Base-by-base conservation (phyloP, 2,113 vertebrate genomes). In the Gallinago paraguaiae region DNA sequence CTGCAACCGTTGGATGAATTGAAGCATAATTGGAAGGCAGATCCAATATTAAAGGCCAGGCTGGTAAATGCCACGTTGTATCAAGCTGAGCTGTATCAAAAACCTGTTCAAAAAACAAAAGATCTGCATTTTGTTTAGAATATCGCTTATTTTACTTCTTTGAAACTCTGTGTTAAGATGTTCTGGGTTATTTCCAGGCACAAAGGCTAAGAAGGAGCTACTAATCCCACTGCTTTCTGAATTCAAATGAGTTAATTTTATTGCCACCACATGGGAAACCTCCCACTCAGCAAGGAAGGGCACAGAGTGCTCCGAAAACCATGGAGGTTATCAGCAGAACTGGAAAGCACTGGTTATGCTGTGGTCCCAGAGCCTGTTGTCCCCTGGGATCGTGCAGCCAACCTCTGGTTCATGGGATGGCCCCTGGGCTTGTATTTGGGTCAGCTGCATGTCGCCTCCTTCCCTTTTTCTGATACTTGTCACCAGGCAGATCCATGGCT, bases 21-120 rank as follows among this genome's bases (percentile, higher is more conserved):
- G 92, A 96, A 81, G 90, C 88, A 86, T 95, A 96, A 96, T 88
- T 94, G 95, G 93, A 86, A 95, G 92, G 92, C 90, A 95, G 92
- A 95, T 88, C 71, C 72, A 50, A 60, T 81, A 95, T 71, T 92
- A 96, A 96, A 96, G 93, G 93, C 92, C 96, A 97, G 68, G 88
- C 94, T 95, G 94, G 92, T 91, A 96, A 93, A 95, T 56, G 83
- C 63, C 87, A 90, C 7, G 71, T 72, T 93, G 90, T 75, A 88
- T 60, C 90, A 93, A 93, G 93, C 89, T 67, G 89, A 88, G 91
- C 80, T 82, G 46, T 79, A 90, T 86, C 79, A 92, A 94, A 94
- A 96, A 96, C 60, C 90, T 78, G 88, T 68, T 95, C 39, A 76
- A 67, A 88, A 94, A 68, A 53, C 3, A 68, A 88, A 86, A 86